Evolutionary conservation across 1,140 invertebrate genomes (phyloP), one percentile per base, ranked within the genome.

Genomic region (Phymorhynchus buccinoides): DNA sequence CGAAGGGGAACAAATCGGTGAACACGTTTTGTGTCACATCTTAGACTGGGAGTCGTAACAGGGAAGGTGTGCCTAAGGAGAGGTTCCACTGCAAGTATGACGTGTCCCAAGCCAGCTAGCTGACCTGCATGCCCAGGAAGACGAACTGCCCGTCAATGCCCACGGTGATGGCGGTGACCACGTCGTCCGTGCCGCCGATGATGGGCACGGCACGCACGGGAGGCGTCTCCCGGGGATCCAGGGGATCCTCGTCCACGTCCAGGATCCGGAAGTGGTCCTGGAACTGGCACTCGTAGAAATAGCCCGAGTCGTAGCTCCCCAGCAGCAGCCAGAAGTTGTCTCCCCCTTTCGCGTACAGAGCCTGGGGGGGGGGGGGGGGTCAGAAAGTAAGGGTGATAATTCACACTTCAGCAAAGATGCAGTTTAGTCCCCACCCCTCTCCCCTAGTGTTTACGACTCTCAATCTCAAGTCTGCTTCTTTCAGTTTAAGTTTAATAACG

Each of bases 221-320:
- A 4, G 18, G 22, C 7, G 14, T 79, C 22, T 30, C 22, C 27
- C 2, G 9, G 1, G 37, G n/a, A 27, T 56, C 42, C 42, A 16
- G 27, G 6, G 18, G 27, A 12, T 4, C 1, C 30, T 79, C 44
- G 22, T 79, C 77, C 6, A 35, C 9, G 41, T 22, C 27, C 22
- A 2, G 30, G 42, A 27, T 52, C 22, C 27, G 27, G 77, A 52
- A 79, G 3, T 27, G n/a, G 3, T 18, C 27, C 27, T 12, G 4
- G 30, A 83, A 42, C 37, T 73, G 16, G 39, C 81, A 83, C 81
- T 83, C 81, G 71, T 87, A 87, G 22, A 87, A 7, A 30, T 85
- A 87, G 6, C 86, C 86, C 0, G 84, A 73, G 52, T 87, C 86
- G n/a, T 87, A 87, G 12, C 73, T 56, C 2, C 84, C 86, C 56